Evolutionary conservation across 1,140 invertebrate species (phyloP).

Genomic region (Dufourea novaeangliae): DNA sequence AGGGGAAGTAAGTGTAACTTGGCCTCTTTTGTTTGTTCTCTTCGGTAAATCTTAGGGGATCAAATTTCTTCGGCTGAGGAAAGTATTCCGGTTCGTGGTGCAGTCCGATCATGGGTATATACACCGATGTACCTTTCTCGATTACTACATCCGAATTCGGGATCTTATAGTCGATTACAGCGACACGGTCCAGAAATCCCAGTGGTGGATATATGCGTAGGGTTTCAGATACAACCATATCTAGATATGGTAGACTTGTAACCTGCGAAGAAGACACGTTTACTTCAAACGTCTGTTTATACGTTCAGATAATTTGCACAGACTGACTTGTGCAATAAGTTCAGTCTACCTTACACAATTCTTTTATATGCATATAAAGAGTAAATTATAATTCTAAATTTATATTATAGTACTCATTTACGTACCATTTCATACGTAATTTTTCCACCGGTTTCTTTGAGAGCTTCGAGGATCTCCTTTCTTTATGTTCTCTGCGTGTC

Average conservation of each 20-base stretch:
- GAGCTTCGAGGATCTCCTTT: too few species aligned
- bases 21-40: constrained; percentile 75
- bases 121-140: constrained; percentile 82
- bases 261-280: constrained; percentile 27
- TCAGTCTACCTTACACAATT: too few species aligned
- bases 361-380: too few species aligned
- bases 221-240: constrained; percentile 79
- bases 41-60: constrained; percentile 88
- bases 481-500: too few species aligned
- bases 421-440: too few species aligned
- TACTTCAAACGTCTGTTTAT: too few species aligned
- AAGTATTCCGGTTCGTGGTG: constrained; percentile 86
- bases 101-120: constrained; percentile 83
- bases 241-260: constrained; percentile 53
- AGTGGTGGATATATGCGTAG: constrained; percentile 84
- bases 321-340: too few species aligned
- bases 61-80: constrained; percentile 86
- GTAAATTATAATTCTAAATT: too few species aligned
- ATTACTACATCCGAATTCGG: constrained; percentile 81
- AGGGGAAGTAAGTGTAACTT: constrained; percentile 82
- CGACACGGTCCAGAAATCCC: constrained; percentile 81
- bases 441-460: too few species aligned
- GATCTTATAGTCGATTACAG: constrained; percentile 76
- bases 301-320: too few species aligned
- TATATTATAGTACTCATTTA: too few species aligned